Base-by-base conservation (phyloP, 2,797 vertebrate genomes). In the Tragelaphus oryx region DNA sequence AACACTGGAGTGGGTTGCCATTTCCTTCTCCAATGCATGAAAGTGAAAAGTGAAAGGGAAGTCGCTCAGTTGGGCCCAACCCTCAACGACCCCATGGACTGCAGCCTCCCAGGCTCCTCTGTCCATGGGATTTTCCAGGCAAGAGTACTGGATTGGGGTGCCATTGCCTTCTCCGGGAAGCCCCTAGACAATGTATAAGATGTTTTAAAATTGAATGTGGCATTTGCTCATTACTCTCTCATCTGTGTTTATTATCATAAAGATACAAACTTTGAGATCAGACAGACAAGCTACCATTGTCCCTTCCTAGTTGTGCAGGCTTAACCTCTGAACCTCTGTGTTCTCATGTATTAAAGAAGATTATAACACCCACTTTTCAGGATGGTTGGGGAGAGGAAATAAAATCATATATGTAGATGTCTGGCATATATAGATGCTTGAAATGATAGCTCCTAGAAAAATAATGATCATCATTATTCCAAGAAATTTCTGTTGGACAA, bases 391-490 rank as follows among this genome's bases (percentile, higher is more conserved):
- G 60, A 87, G 44, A 93, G n/a, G 44, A 96, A 95, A 93, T 94
- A 55, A 96, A 96, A 89, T 41, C 74, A 48, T 62, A 4, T 60
- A 93, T 57, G 50, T 92, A 52, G 68, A 37, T 83, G 10, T 68
- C 37, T 96, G 54, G 50, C 30, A 11, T 68, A 60, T 46, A 50
- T 65, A 93, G 55, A 46, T 87, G 18, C 48, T 90, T 92, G 88
- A 96, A 97, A 87, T 92, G 80, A 44, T 60, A 90, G 54, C 54
- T 55, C 37, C 48, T 78, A 28, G 54, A 71, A 85, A 87, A 89
- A 91, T 74, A 37, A 85, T 91, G 18, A 44, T 86, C 6, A 50
- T 80, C 26, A 55, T 68, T 80, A 82, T 79, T 75, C 74, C 8
- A 89, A 87, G 71, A 94, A 90, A 30, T 68, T 54, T 9, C 24